A percentile compares a stretch with the other conserved stretches of the same genome.
These are phyloP conservation scores for Chironomus tentans DNA, from an alignment of 2,888 invertebrate genomes.

Conservation along the genomic window DNA sequence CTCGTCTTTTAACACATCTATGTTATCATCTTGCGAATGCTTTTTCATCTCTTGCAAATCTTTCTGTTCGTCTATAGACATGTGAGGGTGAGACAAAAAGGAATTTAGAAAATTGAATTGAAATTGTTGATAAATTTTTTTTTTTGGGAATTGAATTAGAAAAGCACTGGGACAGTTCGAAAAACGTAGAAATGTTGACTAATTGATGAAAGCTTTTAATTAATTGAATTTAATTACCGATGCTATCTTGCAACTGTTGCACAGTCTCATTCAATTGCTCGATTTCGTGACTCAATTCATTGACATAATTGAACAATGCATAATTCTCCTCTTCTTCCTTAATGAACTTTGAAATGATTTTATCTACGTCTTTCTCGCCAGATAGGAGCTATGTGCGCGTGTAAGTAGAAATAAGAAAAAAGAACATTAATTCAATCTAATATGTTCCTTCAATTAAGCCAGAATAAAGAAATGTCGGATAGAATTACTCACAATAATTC, in stretches of 20 bases:
- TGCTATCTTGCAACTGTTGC: slow-evolving; percentile 51
- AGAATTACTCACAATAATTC: slow-evolving; percentile 51
- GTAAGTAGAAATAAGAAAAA: slow-evolving; percentile 17
- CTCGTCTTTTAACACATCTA: slow-evolving; percentile 5
- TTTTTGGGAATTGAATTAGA: not conserved
- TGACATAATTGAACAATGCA: slow-evolving; percentile 82
- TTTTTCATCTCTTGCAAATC: slow-evolving; percentile 13
- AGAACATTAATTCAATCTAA: not conserved
- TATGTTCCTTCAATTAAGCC: too few relatives aligned
- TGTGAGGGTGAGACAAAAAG: not conserved
- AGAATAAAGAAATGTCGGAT: too few relatives aligned
- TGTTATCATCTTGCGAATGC: slow-evolving; percentile 24
- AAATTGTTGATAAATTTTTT: not conserved
- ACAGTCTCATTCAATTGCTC: slow-evolving; percentile 64
- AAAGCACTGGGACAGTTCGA: too few relatives aligned
- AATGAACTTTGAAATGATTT: slow-evolving; percentile 64
- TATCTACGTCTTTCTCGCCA: slow-evolving; percentile 56
- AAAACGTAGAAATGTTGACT: not conserved
- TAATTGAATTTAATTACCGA: slow-evolving; percentile 43
- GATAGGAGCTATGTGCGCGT: slow-evolving; percentile 44
- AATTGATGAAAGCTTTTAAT: not conserved
- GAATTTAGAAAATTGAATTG: not conserved
- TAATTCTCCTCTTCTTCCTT: slow-evolving; percentile 85
- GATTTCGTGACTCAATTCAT: slow-evolving; percentile 76
- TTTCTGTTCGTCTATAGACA: slow-evolving; percentile 16